Conservation (phyloP, 2,888 invertebrate genomes). For the Plagodis pulveraria region DNA sequence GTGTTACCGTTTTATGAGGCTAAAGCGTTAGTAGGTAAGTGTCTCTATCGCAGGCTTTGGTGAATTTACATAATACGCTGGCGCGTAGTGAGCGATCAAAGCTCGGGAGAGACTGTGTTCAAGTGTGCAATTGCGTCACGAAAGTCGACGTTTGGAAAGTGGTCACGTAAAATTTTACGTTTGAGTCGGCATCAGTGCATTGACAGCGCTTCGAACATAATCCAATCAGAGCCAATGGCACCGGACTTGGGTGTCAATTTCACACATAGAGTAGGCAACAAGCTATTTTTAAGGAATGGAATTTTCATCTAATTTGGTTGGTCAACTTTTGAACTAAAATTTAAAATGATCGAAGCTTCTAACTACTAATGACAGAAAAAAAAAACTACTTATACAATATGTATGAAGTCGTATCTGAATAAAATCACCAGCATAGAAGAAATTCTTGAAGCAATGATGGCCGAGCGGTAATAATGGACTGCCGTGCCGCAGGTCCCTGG, state of each 20-base stretch:
- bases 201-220: constrained; percentile 77
- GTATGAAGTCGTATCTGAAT: no score
- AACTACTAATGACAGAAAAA: no score
- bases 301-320: constrained; percentile 17
- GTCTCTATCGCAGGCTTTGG: constrained; percentile 58
- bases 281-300: constrained; percentile 23
- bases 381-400: no score
- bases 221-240: constrained; percentile 79
- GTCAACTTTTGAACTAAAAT: no score
- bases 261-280: constrained; percentile 55
- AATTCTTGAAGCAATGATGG: no score
- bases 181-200: constrained; percentile 72
- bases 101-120: constrained; percentile 53
- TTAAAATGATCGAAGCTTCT: no score
- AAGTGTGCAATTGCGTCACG: constrained; percentile 72
- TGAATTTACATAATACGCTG: constrained; percentile 72
- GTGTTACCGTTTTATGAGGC: constrained; percentile 43
- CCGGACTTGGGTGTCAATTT: constrained; percentile 76
- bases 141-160: constrained; percentile 76
- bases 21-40: constrained; percentile 51
- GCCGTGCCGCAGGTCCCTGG: no score
- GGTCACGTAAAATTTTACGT: constrained; percentile 85
- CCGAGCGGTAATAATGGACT: no score
- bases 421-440: no score
- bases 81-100: constrained; percentile 64